phyloP scores from a whole-genome alignment of 2,113 vertebrate genomes.

The Brachyhypopomus gauderio region DNA sequence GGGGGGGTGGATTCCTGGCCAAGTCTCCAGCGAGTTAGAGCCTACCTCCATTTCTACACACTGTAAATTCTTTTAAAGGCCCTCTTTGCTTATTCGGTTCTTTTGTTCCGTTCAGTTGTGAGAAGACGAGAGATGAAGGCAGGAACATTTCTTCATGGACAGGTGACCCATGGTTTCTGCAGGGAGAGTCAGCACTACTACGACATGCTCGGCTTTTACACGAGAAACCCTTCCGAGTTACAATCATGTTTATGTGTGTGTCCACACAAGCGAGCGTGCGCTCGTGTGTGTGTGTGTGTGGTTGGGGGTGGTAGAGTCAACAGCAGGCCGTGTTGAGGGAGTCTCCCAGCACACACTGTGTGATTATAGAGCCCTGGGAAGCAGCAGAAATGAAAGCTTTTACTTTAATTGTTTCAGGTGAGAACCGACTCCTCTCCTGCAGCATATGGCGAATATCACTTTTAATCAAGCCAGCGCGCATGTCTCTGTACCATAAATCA shows the following conservation, averaged over 20 bases:
- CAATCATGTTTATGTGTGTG: slow-evolving; percentile 40
- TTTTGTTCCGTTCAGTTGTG: background rate
- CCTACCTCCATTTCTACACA: too few relatives aligned
- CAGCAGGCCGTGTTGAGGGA: background rate
- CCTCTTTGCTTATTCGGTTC: too few relatives aligned
- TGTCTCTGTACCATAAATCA: slow-evolving; percentile 59
- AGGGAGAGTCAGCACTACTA: background rate
- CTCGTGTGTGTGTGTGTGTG: slow-evolving; percentile 61
- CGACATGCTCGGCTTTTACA: background rate
- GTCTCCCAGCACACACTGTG: slow-evolving; percentile 34
- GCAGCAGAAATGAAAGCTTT: slow-evolving; percentile 58
- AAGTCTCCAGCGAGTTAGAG: too few relatives aligned
- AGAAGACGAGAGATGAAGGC: background rate
- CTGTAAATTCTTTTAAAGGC: too few relatives aligned
- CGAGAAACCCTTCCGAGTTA: background rate
- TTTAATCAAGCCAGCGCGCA: slow-evolving; percentile 61
- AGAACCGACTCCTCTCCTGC: slow-evolving; percentile 49
- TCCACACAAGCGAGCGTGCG: slow-evolving; percentile 62
- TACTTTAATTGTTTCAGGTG: slow-evolving; percentile 61
- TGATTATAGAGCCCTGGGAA: slow-evolving; percentile 39
- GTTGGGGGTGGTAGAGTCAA: slow-evolving; percentile 48
- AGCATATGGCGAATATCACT: slow-evolving; percentile 63
- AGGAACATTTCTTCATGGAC: background rate
- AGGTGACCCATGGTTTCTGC: background rate
- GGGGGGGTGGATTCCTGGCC: too few relatives aligned